Evolutionary conservation across 2,797 vertebrate genomes (phyloP), one percentile per base, ranked within the genome.

Genomic region (Alosa sapidissima): DNA sequence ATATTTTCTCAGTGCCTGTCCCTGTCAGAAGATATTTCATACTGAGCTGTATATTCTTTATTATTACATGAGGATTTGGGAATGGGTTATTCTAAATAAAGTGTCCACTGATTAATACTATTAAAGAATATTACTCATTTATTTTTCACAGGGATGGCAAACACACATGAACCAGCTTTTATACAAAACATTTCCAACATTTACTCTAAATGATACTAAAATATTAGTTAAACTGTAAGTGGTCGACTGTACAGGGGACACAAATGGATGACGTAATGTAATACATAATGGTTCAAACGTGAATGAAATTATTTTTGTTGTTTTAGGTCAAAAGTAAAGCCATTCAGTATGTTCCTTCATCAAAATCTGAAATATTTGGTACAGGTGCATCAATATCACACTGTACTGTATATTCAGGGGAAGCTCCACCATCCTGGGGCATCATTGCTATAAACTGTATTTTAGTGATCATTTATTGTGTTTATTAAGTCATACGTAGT

Each of bases 11-110:
- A 47, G 41, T 47, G 72, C 36, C 19, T 41, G 16, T 19, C 14
- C 16, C 13, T 24, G n/a, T 62, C 72, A 78, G 36, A 21, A 47
- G 41, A 78, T 45, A 78, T 45, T 19, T 75, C 16, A 33, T 21
- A 45, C 36, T 45, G 36, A 45, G 4, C 7, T 78, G 16, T 47
- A 78, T 78, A 78, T 41, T 41, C 41, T 41, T 2, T 47, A 41
- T 13, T 21, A 9, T 47, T 78, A 8, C 19, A 21, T 19, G 36
- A 45, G 19, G 13, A 19, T 14, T 21, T 78, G 72, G 33, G 65
- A 78, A 78, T 47, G 13, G 16, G 16, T 78, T 45, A 19, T 78
- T 78, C 68, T 78, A 47, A 78, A 78, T 78, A 78, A 78, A 78
- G 14, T 16, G 9, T 75, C 33, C 19, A 5, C 5, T 45, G 68